phyloP scores from a whole-genome alignment of 1,140 invertebrate species.

The Ephestia elutella region DNA sequence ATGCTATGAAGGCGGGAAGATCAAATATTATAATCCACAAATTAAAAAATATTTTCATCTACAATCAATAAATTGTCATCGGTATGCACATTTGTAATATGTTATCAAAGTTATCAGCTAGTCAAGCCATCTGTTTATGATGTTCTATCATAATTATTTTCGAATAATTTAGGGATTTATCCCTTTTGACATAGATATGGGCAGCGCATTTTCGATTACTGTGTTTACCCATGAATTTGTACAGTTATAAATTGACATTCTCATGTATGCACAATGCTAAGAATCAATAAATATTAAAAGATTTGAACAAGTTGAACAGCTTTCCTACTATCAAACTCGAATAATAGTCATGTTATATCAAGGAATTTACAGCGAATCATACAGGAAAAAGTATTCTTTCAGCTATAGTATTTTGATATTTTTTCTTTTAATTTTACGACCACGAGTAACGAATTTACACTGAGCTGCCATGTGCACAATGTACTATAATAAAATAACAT shows the following conservation, averaged over 20 bases:
- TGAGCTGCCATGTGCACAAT: no score
- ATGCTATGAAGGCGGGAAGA: background rate
- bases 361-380: background rate
- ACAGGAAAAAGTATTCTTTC: background rate
- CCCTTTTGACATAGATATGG: no score
- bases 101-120: background rate
- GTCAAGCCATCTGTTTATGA: background rate
- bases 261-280: no score
- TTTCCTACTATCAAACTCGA: background rate
- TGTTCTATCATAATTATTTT: no score
- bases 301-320: background rate
- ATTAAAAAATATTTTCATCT: no score
- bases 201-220: no score
- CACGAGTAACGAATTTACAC: no score
- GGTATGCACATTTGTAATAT: background rate
- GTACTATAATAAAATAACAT: no score
- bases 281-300: background rate
- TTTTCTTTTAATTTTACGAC: no score
- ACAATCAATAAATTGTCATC: background rate
- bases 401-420: background rate
- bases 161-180: no score
- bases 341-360: background rate
- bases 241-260: no score
- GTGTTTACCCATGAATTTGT: no score
- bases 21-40: background rate